Conservation (phyloP, 2,797 vertebrate genomes). For the Melanogrammus aeglefinus region DNA sequence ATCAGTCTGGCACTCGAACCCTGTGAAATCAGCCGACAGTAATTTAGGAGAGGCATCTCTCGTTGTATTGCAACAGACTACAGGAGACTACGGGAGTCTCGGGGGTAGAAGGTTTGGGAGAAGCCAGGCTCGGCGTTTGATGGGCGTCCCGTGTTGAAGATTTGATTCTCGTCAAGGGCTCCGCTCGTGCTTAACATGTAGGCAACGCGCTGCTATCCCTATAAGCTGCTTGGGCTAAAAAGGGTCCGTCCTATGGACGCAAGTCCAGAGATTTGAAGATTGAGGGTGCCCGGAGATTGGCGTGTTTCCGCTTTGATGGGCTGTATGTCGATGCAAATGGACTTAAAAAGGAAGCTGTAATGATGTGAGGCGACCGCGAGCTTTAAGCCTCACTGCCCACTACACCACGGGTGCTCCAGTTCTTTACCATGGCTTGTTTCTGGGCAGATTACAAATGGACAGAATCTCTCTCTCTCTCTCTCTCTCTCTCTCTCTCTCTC, state of each 20-base stretch:
- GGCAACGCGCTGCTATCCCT: background rate
- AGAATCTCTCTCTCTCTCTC: slow-evolving; percentile 41
- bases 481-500: slow-evolving; percentile 33
- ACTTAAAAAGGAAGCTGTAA: background rate
- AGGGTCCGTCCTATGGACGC: background rate
- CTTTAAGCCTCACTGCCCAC: slow-evolving; percentile 30
- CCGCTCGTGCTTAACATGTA: background rate
- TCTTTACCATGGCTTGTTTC: slow-evolving; percentile 59
- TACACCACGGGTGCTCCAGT: slow-evolving; percentile 16
- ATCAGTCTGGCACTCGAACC: slow-evolving; percentile 19
- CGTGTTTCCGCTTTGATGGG: background rate
- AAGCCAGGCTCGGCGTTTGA: background rate
- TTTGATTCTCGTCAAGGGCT: background rate
- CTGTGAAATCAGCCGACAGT: slow-evolving; percentile 1
- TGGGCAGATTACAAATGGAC: slow-evolving; percentile 60
- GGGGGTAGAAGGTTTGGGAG: background rate
- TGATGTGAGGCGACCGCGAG: slow-evolving; percentile 8
- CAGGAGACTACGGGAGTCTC: background rate
- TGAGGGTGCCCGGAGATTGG: no score
- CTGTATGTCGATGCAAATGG: background rate
- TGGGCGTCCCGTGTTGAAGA: background rate
- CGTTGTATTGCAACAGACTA: no score
- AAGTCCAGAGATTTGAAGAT: background rate
- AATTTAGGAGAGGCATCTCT: no score
- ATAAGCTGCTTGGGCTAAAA: slow-evolving; percentile 2